Base-by-base conservation (phyloP, 2,888 invertebrate species). In the Tachina grossa region DNA sequence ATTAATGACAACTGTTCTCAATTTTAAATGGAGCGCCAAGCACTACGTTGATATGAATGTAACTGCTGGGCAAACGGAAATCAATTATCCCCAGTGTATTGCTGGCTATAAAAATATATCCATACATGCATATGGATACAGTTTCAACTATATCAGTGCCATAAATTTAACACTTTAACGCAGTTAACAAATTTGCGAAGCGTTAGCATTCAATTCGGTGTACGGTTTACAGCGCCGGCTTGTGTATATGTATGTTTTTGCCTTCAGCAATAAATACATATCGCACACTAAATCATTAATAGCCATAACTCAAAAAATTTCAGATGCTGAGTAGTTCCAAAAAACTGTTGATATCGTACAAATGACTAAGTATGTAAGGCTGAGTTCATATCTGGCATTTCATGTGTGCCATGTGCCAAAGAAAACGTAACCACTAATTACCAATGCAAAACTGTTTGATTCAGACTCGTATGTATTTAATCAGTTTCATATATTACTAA, bases 111-210 rank as follows among this genome's bases (percentile, higher is more conserved):
- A 9, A 45, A 5, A 41, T 11, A 19, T 13, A 1, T 57, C 11
- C 16, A 41, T 13, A 61, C 9, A 14, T 59, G 53, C 66, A 53
- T 49, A 45, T 72, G 81, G 63, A 69, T 81, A 74, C 49, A 49
- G 78, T 81, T 81, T 85, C 77, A 74, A 69, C 74, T 74, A 74
- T 31, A 85, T 81, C 84, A 75, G 68, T 57, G 81, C 63, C 78
- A 85, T 85, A 85, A 81, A 85, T 85, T 85, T 57, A 81, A 81
- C 77, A 81, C 84, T 84, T 84, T 81, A 84, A 81, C 68, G 43
- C 59, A 74, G 77, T 85, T 78, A 85, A 81, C 81, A 78, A 71
- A 81, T 85, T 85, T 81, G 69, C 81, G 68, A 80, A 39, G 59
- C 55, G 71, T 71, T 57, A 41, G 2, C 59, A 79, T 79, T 66